Evolutionary conservation across 2,113 vertebrate species (phyloP).

Genomic region (Pachyramphus minor): DNA sequence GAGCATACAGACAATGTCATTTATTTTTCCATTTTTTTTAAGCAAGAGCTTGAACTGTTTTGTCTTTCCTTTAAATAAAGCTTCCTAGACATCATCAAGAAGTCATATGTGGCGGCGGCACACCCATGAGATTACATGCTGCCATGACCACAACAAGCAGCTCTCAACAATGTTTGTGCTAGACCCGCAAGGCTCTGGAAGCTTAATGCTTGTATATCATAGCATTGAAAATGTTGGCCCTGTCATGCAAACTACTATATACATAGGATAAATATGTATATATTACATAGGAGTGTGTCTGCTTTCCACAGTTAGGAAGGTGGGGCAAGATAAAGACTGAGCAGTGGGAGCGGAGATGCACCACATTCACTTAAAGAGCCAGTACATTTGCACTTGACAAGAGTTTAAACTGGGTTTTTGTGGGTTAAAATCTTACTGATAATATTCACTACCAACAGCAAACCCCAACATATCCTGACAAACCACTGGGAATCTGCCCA

Average conservation of each 20-base stretch:
- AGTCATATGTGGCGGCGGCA: background rate
- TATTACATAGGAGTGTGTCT: background rate
- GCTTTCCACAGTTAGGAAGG: background rate
- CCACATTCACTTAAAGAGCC: background rate
- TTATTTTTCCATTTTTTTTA: conserved; percentile 23
- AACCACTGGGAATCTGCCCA: background rate
- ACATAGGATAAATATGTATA: background rate
- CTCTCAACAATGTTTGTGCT: background rate
- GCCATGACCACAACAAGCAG: background rate
- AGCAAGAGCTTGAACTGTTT: background rate
- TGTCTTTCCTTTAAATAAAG: background rate
- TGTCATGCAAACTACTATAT: background rate
- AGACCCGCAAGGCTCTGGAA: background rate
- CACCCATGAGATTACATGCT: background rate
- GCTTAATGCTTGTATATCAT: background rate
- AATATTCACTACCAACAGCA: background rate
- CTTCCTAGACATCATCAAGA: background rate
- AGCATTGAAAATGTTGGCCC: background rate
- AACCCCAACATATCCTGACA: background rate
- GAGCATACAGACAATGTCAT: background rate
- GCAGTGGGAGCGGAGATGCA: background rate
- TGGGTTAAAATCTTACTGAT: background rate
- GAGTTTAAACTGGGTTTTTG: background rate
- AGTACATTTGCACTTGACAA: background rate
- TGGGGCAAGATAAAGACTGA: background rate